These are phyloP conservation scores for Popillia japonica DNA, from an alignment of 1,140 invertebrate species.

Conservation along the genomic window DNA sequence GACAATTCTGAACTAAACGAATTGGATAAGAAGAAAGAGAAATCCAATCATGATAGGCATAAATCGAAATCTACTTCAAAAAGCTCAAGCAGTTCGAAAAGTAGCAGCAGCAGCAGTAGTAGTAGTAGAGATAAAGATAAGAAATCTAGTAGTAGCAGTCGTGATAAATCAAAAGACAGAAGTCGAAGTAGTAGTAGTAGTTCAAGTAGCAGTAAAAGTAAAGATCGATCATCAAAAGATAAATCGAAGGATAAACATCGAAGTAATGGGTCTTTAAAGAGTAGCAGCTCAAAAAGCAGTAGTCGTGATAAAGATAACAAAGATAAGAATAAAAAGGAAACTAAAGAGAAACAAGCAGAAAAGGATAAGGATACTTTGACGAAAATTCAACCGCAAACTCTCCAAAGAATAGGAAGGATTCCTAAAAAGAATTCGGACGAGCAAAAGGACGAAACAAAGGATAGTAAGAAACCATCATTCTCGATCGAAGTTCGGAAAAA, in stretches of 20 bases:
- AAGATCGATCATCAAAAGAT: conserved; percentile 45
- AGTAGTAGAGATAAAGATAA: conserved; percentile 39
- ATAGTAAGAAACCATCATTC: conserved; percentile 77
- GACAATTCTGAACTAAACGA: conserved; percentile 46
- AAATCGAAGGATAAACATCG: conserved; percentile 56
- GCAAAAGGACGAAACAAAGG: conserved; percentile 60
- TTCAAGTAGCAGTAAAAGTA: conserved; percentile 42
- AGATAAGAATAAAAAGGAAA: conserved; percentile 60
- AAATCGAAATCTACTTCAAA: conserved; percentile 52
- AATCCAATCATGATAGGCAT: conserved; percentile 51
- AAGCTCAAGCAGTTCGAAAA: conserved; percentile 47
- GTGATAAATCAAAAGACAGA: conserved; percentile 50
- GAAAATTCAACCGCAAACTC: conserved; percentile 70
- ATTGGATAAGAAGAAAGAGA: conserved; percentile 53
- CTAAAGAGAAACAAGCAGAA: conserved; percentile 66
- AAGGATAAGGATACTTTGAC: conserved; percentile 74
- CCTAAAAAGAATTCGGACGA: conserved; percentile 69
- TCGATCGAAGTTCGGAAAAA: conserved; percentile 80
- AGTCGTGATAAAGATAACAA: conserved; percentile 45
- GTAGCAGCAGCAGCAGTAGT: conserved; percentile 41
- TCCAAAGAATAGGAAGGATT: conserved; percentile 78
- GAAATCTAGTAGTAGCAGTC: conserved; percentile 41
- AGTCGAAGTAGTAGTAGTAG: conserved; percentile 56
- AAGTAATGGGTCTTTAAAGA: conserved; percentile 56
- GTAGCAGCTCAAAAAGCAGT: conserved; percentile 60